A percentile compares a stretch with the other conserved stretches of the same genome.
These are phyloP conservation scores for Gambusia yucatana DNA, from an alignment of 2,797 vertebrate species.

Conservation along the genomic window DNA sequence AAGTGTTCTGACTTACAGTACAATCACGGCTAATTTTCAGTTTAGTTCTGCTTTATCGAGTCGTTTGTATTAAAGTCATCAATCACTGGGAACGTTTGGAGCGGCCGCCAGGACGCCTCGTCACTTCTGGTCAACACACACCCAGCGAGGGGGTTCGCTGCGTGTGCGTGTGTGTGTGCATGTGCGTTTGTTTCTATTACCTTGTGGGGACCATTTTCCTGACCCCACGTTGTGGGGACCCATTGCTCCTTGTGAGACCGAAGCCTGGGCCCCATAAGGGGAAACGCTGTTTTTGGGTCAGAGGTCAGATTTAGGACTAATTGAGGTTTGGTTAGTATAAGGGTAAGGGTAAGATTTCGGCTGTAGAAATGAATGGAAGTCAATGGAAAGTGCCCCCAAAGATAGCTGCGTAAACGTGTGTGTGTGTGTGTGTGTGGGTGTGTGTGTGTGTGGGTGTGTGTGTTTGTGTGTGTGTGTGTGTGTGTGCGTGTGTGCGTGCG, in stretches of 20 bases:
- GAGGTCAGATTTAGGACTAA: too few relatives aligned
- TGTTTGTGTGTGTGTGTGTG: not conserved
- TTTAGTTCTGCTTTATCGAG: constrained; percentile 68
- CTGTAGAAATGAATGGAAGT: too few relatives aligned
- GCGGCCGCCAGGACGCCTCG: constrained; percentile 22
- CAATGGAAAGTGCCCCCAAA: too few relatives aligned
- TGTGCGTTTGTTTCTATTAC: not conserved
- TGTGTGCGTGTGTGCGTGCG: not conserved
- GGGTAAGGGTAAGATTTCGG: too few relatives aligned
- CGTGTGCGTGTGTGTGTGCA: not conserved
- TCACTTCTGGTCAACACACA: constrained; percentile 37
- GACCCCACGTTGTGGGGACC: too few relatives aligned
- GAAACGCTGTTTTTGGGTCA: too few relatives aligned
- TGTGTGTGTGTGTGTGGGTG: not conserved
- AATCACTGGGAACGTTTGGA: constrained; percentile 59
- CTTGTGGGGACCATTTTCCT: too few relatives aligned
- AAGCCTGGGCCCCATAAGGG: too few relatives aligned
- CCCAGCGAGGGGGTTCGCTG: not conserved
- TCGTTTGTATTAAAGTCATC: constrained; percentile 68
- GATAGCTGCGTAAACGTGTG: not conserved
- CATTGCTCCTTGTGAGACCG: too few relatives aligned
- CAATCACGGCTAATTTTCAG: constrained; percentile 45
- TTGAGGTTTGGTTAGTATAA: too few relatives aligned
- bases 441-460: not conserved
- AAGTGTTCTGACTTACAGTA: constrained; percentile 50